These are phyloP conservation scores for Catalaphyllia jardinei DNA, from an alignment of 64 coral and sea anemone genomes.

Conservation along the genomic window DNA sequence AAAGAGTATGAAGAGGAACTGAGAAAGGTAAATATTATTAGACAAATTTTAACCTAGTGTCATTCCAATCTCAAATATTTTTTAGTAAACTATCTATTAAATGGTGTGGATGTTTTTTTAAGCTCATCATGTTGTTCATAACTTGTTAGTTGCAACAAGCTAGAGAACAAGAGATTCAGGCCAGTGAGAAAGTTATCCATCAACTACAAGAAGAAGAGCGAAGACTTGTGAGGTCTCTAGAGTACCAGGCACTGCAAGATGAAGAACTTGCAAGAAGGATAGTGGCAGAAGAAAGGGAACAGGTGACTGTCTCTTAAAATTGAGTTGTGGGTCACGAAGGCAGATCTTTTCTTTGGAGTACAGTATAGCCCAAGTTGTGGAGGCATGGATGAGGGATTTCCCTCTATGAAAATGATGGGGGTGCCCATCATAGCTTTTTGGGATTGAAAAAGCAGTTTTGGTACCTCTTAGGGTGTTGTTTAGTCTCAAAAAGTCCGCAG, in stretches of 20 bases:
- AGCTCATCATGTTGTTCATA: not conserved
- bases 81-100: too few relatives aligned
- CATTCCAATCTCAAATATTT: too few relatives aligned
- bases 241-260: slow-evolving; percentile 72
- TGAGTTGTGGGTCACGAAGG: not conserved
- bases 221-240: slow-evolving; percentile 14
- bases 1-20: slow-evolving; percentile 94
- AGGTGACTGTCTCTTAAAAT: slow-evolving; percentile 33
- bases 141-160: slow-evolving; percentile 62
- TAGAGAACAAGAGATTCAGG: slow-evolving; percentile 75
- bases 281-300: slow-evolving; percentile 12
- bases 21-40: slow-evolving; percentile 60
- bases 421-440: too few relatives aligned
- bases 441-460: too few relatives aligned
- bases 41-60: not conserved
- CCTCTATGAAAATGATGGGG: too few relatives aligned
- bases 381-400: too few relatives aligned
- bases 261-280: slow-evolving; percentile 84
- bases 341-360: not conserved
- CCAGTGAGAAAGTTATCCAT: slow-evolving; percentile 81
- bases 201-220: slow-evolving; percentile 68
- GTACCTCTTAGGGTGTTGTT: too few relatives aligned
- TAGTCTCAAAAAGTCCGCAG: too few relatives aligned
- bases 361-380: not conserved
- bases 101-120: too few relatives aligned